phyloP scores from a whole-genome alignment of 2,888 invertebrate genomes.

The Glyphotaelius pellucidus region DNA sequence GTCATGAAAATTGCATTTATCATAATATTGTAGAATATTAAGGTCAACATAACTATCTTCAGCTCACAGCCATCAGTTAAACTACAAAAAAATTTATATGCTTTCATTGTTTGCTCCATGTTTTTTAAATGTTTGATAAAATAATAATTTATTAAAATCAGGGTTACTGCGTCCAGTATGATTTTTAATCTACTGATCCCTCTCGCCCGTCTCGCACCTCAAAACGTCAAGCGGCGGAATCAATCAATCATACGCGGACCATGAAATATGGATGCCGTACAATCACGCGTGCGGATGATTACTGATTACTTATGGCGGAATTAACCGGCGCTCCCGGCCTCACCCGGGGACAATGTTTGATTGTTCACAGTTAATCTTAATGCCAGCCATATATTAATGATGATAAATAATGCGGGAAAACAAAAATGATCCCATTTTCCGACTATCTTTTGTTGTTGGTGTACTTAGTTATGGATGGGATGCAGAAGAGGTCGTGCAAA shows the following conservation, averaged over 20 bases:
- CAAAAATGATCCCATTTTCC: background rate
- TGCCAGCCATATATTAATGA: conserved; percentile 29
- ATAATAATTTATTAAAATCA: no score
- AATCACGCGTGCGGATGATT: conserved; percentile 40
- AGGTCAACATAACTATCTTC: no score
- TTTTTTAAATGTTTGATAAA: no score
- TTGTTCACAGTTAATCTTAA: conserved; percentile 24
- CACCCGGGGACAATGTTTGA: conserved; percentile 23
- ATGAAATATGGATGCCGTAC: conserved; percentile 40
- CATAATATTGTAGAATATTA: no score
- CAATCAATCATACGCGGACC: conserved; percentile 33
- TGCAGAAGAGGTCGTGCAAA: background rate
- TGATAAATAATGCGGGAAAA: background rate
- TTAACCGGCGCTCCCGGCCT: background rate
- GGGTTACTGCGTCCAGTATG: background rate
- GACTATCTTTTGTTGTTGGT: background rate
- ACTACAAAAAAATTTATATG: no score
- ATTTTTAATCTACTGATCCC: background rate
- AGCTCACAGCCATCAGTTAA: no score
- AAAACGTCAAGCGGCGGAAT: background rate
- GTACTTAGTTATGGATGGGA: background rate
- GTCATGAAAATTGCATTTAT: no score
- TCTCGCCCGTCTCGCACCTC: background rate
- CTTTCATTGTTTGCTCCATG: no score
- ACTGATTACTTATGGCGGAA: conserved; percentile 9